Evolutionary conservation across 2,888 invertebrate species (phyloP).

Genomic region (Neocrepidodera transversa): DNA sequence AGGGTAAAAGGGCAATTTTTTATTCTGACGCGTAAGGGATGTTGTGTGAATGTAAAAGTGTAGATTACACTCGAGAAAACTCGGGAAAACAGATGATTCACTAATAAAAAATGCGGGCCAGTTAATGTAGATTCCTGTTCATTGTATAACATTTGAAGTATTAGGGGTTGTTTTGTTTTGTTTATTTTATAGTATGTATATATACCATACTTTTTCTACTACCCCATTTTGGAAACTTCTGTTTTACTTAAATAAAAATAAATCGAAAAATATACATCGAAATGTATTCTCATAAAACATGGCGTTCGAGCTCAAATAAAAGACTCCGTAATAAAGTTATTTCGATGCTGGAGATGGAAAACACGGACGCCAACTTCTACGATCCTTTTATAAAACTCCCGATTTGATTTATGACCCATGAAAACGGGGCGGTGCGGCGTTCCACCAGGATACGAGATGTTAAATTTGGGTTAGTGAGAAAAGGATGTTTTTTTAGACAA

Average conservation of each 20-base stretch:
- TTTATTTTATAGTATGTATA: too few relatives aligned
- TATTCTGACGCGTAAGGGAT: constrained; percentile 26
- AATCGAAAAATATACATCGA: constrained; percentile 30
- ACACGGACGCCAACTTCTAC: constrained; percentile 9
- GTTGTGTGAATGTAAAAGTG: constrained; percentile 26
- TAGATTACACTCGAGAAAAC: constrained; percentile 23
- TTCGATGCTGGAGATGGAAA: constrained; percentile 13
- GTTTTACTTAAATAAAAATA: too few relatives aligned
- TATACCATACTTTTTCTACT: too few relatives aligned
- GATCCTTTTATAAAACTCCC: constrained; percentile 16
- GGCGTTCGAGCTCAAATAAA: constrained; percentile 22
- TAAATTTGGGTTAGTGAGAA: constrained; percentile 20
- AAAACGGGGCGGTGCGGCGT: constrained; percentile 19
- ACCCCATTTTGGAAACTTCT: too few relatives aligned
- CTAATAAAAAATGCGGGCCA: neutral
- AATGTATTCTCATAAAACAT: constrained; percentile 35
- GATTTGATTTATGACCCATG: constrained; percentile 26
- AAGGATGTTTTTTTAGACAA: neutral
- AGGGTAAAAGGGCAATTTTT: constrained; percentile 26
- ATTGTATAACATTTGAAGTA: too few relatives aligned
- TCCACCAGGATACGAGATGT: constrained; percentile 1
- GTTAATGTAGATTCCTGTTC: too few relatives aligned
- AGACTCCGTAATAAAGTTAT: constrained; percentile 36
- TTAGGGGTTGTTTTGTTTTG: too few relatives aligned
- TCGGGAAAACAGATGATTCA: constrained; percentile 13